These are phyloP conservation scores for Sapajus apella DNA, from an alignment of 2,113 vertebrate genomes.

Conservation along the genomic window DNA sequence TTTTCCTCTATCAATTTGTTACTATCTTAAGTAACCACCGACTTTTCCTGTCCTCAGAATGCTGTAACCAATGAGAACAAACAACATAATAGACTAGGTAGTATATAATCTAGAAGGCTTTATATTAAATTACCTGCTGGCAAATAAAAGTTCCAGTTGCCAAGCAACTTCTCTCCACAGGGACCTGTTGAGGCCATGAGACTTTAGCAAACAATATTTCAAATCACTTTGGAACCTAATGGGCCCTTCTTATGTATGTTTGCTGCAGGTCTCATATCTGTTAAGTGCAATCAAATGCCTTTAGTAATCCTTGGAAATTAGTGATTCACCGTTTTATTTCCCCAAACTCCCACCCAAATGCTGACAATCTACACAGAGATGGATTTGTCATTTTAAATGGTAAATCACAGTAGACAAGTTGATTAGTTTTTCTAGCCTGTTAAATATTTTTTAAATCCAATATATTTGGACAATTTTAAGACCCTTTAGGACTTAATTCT, in stretches of 20 bases:
- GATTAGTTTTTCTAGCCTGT: background rate
- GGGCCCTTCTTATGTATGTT: background rate
- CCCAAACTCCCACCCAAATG: background rate
- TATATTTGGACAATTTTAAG: background rate
- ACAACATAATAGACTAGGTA: background rate
- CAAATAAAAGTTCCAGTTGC: conserved; percentile 79
- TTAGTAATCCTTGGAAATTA: background rate
- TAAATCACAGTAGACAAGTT: background rate
- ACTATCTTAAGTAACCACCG: conserved; percentile 59
- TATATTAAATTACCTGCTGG: conserved; percentile 61
- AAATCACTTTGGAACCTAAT: background rate
- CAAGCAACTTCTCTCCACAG: conserved; percentile 61
- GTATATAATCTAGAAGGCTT: background rate
- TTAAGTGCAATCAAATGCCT: background rate
- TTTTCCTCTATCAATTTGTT: conserved; percentile 43
- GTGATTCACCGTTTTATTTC: background rate
- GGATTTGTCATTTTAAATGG: background rate
- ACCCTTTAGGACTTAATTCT: background rate
- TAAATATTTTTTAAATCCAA: conserved; percentile 7
- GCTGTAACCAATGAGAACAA: background rate
- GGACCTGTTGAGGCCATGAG: background rate
- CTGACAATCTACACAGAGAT: background rate
- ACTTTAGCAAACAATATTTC: conserved; percentile 27
- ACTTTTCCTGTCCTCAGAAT: conserved; percentile 30
- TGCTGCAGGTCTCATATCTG: background rate